A percentile compares a stretch with the other conserved stretches of the same genome.
These are phyloP conservation scores for Ceryle rudis DNA, from an alignment of 2,797 vertebrate species.

Conservation along the genomic window DNA sequence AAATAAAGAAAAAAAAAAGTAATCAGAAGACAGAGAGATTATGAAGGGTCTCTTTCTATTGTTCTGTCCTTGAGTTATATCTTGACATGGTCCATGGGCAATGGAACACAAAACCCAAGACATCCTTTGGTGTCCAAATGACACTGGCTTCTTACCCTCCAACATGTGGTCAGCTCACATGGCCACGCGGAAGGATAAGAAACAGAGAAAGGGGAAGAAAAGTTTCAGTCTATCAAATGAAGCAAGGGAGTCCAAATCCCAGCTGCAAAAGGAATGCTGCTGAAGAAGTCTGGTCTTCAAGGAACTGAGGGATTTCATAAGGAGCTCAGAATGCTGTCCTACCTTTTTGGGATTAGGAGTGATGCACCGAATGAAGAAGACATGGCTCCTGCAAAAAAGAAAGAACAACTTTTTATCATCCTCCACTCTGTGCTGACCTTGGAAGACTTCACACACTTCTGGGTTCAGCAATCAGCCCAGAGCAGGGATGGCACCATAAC, in stretches of 20 bases:
- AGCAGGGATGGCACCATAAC: neutral
- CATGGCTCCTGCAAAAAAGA: conserved; percentile 81
- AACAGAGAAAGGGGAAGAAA: neutral
- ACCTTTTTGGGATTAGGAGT: conserved; percentile 91
- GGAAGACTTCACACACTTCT: neutral
- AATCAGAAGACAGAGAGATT: neutral
- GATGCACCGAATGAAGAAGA: conserved; percentile 90
- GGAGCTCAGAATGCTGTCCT: conserved; percentile 7
- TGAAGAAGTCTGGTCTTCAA: neutral
- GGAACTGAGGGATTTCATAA: neutral
- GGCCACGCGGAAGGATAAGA: neutral
- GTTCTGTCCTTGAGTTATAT: neutral
- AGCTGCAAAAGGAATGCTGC: neutral
- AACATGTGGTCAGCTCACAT: neutral
- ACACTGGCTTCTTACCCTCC: neutral
- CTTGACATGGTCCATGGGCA: neutral
- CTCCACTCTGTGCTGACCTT: neutral
- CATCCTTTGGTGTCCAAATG: neutral
- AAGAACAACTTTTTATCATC: neutral
- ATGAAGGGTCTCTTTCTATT: neutral
- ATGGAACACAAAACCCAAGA: neutral
- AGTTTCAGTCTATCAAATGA: neutral
- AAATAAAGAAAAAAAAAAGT: neutral
- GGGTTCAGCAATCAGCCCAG: neutral
- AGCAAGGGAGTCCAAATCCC: neutral